Base-by-base conservation (phyloP, 2,888 invertebrate species). In the Apotomis capreana region DNA sequence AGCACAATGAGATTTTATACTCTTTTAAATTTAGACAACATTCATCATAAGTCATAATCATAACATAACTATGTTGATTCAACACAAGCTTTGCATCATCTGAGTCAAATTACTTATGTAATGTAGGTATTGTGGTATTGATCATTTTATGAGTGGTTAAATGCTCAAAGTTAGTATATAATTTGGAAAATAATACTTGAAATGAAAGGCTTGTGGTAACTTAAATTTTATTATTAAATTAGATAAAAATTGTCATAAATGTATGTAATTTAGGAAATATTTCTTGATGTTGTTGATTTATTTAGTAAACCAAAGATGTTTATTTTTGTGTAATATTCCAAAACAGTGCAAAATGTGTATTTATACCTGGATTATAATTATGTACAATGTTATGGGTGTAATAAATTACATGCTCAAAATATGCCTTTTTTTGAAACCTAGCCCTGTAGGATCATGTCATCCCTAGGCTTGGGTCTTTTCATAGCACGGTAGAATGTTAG, bases 241-340 rank as follows among this genome's bases (percentile, higher is more conserved):
- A 71, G 57, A 79, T 82, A 81, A 80, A 81, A 81, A 82, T 79
- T 76, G 77, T 74, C 78, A 75, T 78, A 77, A 77, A 62, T 73
- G 72, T 80, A 81, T 79, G 75, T 81, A 81, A 79, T 76, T 82
- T 86, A 86, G 84, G 80, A 86, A 84, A 86, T 89, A 69, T 68
- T 65, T 76, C 75, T 74, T 84, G 87, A 88, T 91, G 89, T 91
- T 88, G 88, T 89, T 87, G 79, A 85, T 88, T 88, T 87, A 84
- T 91, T 89, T 86, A 83, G 87, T 89, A 82, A 89, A 91, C 92
- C 92, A 92, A 92, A 92, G 92, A 92, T 87, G 86, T 91, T 90
- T 89, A 91, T 90, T 83, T 89, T 91, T 90, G 87, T 90, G 89
- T 89, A 84, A 81, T 85, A 85, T 80, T 85, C 82, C 83, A 68